Percentiles rank a stretch among this genome's conserved stretches.
phyloP scores from a whole-genome alignment of 1,140 invertebrate genomes.

The Caerostris darwini region DNA sequence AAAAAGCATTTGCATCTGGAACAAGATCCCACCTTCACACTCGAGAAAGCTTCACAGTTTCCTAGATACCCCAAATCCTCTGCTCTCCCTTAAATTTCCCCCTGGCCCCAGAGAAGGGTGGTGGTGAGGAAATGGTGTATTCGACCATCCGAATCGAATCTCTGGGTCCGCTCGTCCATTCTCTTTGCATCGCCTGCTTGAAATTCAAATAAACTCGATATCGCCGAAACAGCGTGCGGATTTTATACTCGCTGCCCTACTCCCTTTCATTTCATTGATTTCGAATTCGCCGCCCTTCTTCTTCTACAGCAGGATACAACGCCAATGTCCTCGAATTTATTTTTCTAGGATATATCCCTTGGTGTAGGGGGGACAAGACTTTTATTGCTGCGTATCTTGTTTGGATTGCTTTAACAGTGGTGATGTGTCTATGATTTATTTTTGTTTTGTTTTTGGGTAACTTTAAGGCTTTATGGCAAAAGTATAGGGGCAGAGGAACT shows the following conservation, averaged over 20 bases:
- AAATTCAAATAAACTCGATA: slow-evolving; percentile 67
- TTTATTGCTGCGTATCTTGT: neutral
- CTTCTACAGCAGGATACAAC: neutral
- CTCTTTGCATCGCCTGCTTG: slow-evolving; percentile 26
- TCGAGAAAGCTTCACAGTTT: neutral
- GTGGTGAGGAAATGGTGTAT: neutral
- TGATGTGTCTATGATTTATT: slow-evolving; percentile 15
- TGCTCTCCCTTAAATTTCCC: slow-evolving; percentile 20
- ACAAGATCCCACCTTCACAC: slow-evolving; percentile 34
- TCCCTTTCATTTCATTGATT: slow-evolving; percentile 36
- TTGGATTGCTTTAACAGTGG: neutral
- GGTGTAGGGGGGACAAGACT: neutral
- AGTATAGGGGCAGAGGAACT: too few species aligned
- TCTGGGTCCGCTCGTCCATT: slow-evolving; percentile 25
- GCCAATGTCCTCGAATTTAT: slow-evolving; percentile 18
- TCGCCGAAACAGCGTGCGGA: neutral
- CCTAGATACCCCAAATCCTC: slow-evolving; percentile 22
- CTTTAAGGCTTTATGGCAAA: too few species aligned
- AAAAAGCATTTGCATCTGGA: neutral
- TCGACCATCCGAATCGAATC: slow-evolving; percentile 49
- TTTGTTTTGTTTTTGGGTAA: too few species aligned
- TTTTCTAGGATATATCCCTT: neutral
- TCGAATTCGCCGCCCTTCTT: neutral
- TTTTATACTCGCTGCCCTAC: neutral
- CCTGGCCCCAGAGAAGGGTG: neutral